Percentiles rank a stretch among this genome's conserved stretches.
phyloP scores from a whole-genome alignment of 2,113 vertebrate genomes.

The Aplodontia rufa region DNA sequence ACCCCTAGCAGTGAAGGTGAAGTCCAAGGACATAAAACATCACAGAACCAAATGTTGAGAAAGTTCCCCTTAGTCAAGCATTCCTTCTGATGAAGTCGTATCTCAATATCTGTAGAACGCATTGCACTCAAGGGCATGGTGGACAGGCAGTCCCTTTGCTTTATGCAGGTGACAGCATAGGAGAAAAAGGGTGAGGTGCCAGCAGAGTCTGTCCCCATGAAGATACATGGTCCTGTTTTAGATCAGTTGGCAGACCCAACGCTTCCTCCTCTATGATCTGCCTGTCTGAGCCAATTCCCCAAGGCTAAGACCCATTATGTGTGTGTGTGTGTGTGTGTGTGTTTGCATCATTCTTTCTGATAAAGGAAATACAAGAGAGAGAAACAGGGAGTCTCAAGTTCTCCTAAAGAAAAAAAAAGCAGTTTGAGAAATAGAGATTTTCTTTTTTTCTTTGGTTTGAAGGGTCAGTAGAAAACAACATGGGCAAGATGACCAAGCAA shows the following conservation, averaged over 20 bases:
- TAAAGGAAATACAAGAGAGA: not conserved
- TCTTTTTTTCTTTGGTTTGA: not conserved
- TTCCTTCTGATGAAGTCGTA: not conserved
- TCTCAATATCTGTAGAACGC: not conserved
- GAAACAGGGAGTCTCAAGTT: not conserved
- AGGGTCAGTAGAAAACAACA: not conserved
- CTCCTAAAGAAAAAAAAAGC: not conserved
- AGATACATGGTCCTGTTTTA: not conserved
- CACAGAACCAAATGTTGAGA: not conserved
- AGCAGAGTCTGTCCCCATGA: not conserved
- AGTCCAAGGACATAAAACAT: not conserved
- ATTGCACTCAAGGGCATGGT: not conserved
- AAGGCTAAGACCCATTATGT: not conserved
- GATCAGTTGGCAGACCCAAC: not conserved
- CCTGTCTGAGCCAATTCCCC: not conserved
- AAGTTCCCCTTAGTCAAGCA: not conserved
- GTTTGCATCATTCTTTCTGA: not conserved
- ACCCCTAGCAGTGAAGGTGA: not conserved
- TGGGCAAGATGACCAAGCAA: not conserved
- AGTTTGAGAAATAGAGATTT: not conserved
- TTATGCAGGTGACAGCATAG: not conserved
- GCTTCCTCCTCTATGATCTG: not conserved
- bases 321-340: not conserved
- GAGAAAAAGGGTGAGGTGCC: not conserved
- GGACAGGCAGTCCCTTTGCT: not conserved